Base-by-base conservation (phyloP, 2,888 invertebrate species). In the Eurytoma adleriae region DNA sequence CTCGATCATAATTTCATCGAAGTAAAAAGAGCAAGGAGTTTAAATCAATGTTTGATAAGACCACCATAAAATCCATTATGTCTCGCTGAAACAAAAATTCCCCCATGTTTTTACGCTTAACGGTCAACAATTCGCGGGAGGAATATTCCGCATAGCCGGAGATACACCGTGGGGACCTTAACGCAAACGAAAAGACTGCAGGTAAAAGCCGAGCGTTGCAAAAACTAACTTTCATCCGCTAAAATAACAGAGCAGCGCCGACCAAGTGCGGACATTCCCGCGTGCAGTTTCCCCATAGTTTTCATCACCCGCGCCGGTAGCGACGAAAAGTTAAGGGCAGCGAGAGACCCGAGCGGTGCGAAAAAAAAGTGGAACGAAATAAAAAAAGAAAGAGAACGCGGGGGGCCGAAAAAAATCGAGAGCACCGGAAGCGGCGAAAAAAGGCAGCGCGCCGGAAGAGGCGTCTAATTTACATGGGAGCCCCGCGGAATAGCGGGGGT, bases 401-500 rank as follows among this genome's bases (percentile, higher is more conserved):
- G 24, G 24, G 59, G 27, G 16, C n/a, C 62, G 62, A n/a, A 62
- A 62, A 62, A 30, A 54, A 40, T 40, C 40, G 40, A 40, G 40
- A 40, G 7, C 40, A 40, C 40, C 40, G 30, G 14, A 30, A 62
- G n/a, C 16, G 4, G 24, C n/a, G n/a, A 5, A 2, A 62, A 24
- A 61, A 12, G 27, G 54, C 27, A 40, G 14, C 24, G 10, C 27
- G 13, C 13, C 30, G 40, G 40, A 40, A 30, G 16, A 54, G 30
- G 30, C 27, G 52, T 77, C 56, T 70, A 77, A 77, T 77, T 70
- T 77, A 70, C 77, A 77, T 69, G 13, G 40, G 40, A 40, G 40
- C 52, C 16, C 14, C 24, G 24, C 24, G 24, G 24, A 24, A 2
- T 24, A 24, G 18, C 62, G n/a, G n/a, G 27, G 54, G 24, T n/a